These are phyloP conservation scores for Caenorhabditis japonica DNA, from an alignment of 2,888 invertebrate species.

Conservation along the genomic window DNA sequence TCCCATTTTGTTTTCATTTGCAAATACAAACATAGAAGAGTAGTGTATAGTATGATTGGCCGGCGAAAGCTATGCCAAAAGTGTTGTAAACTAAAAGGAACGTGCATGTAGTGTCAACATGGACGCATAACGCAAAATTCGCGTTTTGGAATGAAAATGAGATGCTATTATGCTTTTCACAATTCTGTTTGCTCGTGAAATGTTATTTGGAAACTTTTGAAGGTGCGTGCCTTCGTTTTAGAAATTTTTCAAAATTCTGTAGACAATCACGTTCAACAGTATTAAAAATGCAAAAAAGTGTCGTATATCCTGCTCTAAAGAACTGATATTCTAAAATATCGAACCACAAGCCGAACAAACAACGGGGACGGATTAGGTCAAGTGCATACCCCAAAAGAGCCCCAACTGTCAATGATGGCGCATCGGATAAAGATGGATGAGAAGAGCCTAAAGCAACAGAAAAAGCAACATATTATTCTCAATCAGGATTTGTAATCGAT, in stretches of 20 bases:
- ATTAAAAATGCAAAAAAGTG: no score
- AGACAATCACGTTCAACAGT: no score
- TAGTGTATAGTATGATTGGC: not conserved
- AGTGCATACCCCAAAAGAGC: conserved; percentile 13
- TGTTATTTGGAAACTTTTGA: no score
- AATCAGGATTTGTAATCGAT: no score
- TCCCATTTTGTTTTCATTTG: not conserved
- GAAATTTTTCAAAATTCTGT: no score
- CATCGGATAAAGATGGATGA: conserved; percentile 28
- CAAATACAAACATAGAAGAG: conserved; percentile 12
- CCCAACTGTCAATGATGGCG: conserved; percentile 14
- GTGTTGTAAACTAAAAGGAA: conserved; percentile 11
- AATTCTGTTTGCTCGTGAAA: no score
- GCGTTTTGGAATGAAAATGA: not conserved
- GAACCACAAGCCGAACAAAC: conserved; percentile 1
- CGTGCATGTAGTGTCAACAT: conserved; percentile 25
- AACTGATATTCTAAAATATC: no score
- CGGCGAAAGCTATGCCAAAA: not conserved
- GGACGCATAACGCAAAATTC: not conserved
- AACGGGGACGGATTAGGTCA: conserved; percentile 38
- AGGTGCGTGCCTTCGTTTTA: no score
- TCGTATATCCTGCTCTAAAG: no score
- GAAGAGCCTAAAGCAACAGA: no score
- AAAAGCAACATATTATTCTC: no score
- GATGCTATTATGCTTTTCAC: conserved; percentile 5